These are phyloP conservation scores for Danio kyathit DNA, from an alignment of 2,797 vertebrate genomes.

Conservation along the genomic window DNA sequence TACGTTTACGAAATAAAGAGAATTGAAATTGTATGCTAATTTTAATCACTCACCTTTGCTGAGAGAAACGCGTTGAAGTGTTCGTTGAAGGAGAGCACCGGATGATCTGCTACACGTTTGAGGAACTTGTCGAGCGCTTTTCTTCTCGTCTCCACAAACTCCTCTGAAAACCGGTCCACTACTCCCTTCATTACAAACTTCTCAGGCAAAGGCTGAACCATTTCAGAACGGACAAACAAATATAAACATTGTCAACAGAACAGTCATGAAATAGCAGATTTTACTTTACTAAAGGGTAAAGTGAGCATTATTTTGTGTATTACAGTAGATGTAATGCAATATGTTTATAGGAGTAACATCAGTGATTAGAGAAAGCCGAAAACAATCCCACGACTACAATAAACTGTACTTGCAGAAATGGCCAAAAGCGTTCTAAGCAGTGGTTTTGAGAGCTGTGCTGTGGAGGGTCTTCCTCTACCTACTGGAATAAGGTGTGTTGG, in stretches of 20 bases:
- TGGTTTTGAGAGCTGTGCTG: not conserved
- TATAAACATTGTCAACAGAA: not conserved
- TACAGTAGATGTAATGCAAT: too few relatives aligned
- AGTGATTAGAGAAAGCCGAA: not conserved
- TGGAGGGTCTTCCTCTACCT: conserved; percentile 73
- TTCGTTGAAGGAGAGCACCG: conserved; percentile 96
- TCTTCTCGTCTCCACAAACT: conserved; percentile 95
- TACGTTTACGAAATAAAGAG: too few relatives aligned
- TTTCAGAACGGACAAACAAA: not conserved
- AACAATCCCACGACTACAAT: too few relatives aligned
- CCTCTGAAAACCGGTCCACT: conserved; percentile 95
- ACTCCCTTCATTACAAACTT: conserved; percentile 99
- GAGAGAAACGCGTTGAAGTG: conserved; percentile 94
- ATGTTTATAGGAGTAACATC: not conserved
- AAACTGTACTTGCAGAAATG: not conserved
- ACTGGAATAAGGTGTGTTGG: conserved; percentile 98
- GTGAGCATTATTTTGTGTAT: too few relatives aligned
- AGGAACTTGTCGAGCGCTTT: conserved; percentile 96
- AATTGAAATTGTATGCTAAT: not conserved
- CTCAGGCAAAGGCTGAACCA: conserved; percentile 90
- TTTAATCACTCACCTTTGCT: conserved; percentile 75
- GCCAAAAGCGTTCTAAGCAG: not conserved
- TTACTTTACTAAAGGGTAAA: too few relatives aligned
- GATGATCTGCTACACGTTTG: conserved; percentile 95
- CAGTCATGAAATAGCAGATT: not conserved